These are phyloP conservation scores for Lepus europaeus DNA, from an alignment of 2,113 vertebrate species.

Conservation along the genomic window DNA sequence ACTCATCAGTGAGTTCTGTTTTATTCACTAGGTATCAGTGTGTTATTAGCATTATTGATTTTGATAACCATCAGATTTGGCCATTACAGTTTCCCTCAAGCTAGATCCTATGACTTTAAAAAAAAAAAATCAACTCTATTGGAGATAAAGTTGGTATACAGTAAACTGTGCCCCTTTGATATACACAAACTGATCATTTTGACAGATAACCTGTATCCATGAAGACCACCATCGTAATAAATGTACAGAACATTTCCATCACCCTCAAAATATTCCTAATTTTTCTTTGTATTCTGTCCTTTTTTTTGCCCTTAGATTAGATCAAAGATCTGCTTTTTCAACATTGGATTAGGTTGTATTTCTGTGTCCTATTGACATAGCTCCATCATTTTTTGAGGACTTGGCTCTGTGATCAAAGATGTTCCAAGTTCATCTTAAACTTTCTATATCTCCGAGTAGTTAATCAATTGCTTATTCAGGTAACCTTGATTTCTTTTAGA, in stretches of 20 bases:
- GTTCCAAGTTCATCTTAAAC: neutral
- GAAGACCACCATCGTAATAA: neutral
- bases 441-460: neutral
- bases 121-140: neutral
- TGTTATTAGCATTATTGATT: neutral
- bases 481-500: slow-evolving; percentile 5
- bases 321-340: neutral
- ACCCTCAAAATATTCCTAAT: neutral
- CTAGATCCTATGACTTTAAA: neutral
- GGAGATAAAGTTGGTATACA: neutral
- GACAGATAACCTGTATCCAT: neutral
- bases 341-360: neutral
- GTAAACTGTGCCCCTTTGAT: neutral
- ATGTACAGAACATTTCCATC: neutral
- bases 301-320: neutral
- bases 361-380: neutral
- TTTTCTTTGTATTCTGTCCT: neutral
- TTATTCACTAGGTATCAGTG: neutral
- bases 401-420: neutral
- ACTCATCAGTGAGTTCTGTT: neutral
- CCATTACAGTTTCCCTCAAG: neutral
- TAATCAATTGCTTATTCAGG: neutral
- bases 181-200: neutral
- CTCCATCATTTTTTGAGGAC: neutral
- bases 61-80: neutral